Evolutionary conservation across 2,888 invertebrate genomes (phyloP), one percentile per base, ranked within the genome.

Genomic region (Monopis laevigella): DNA sequence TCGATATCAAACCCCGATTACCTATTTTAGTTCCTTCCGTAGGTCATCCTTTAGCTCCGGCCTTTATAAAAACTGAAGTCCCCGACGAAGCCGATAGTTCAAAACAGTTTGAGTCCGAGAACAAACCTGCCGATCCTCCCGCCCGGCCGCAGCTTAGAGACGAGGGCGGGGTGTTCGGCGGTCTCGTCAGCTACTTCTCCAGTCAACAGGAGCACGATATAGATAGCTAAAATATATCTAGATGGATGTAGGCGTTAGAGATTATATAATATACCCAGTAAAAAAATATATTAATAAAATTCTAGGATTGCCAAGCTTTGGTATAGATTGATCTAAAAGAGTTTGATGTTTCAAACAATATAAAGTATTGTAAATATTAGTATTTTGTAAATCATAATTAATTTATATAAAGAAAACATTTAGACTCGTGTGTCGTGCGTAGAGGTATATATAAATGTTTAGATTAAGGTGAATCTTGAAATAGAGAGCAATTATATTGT

Each of bases 151-250:
- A n/a, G n/a, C 71, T 45, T 67, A 78, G 52, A 73, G 86, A 85
- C 44, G 85, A 84, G 49, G 82, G 84, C 47, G 87, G 92, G 38
- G 93, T 93, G 61, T 94, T 94, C 67, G 93, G 93, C 27, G 94
- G 94, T 3, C 84, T 95, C 54, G 94, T 94, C 44, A 93, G 93
- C 65, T 95, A 95, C 75, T 94, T 94, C 72, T 93, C 93, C 52
- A 93, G 93, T 61, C 94, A 94, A 69, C 86, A 86, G 52, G 90
- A 93, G 65, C 93, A 93, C 62, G 93, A 93, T 70, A 84, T 93
- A 58, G 93, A 93, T 16, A 36, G 21, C 21, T 36, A 21, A 36
- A 29, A 29, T 29, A n/a, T n/a, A n/a, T n/a, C n/a, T n/a, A n/a
- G n/a, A n/a, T n/a, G n/a, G n/a, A n/a, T n/a, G n/a, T n/a, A n/a